Evolutionary conservation across 53 echinoderm and acorn worm species (phyloP), one percentile per base, ranked within the genome.

Genomic region (Antedon mediterranea): DNA sequence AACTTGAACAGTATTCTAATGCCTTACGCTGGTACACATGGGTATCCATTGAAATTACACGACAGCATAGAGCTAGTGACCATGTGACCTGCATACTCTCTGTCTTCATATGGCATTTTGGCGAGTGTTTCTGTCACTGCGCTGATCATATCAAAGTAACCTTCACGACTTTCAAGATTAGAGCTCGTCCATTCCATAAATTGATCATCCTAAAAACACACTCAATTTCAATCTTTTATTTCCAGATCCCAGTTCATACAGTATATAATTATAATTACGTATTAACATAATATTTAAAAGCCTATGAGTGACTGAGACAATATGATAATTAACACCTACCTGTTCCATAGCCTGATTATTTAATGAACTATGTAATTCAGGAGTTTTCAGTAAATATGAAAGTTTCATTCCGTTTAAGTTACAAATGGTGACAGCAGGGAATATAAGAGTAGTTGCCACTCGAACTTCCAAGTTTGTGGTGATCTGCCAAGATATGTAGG

Each of bases 381-480:
- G 3, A 2, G 9, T 2, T 15, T 8, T 23, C 20, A 18, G 9
- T 2, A 57, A 15, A 26, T 57, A 57, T 0, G 81, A 74, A 15
- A 15, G 18, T 33, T 34, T 83, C 1, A 93, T 78, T 0, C 85
- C 76, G 76, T 93, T 93, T 82, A 87, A 31, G 82, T 90, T 93
- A 41, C 93, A 93, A 14, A 93, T 30, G 28, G 93, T 93, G 18
- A 93, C 84, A 4, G 93, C 93, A 13, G 93, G 93, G 29, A 88
- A 86, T 0, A 43, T 31, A 0, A 84, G 29, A 20, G 32, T 28
- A 26, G 57, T 75, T 7, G 43, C 77, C 31, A 41, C 82, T 30
- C 78, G 74, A 37, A 79, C 74, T 4, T 89, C 94, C 43, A 82
- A 32, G 44, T 91, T 89, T 43, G 86, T 80, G 31, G 85, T 82